A percentile compares a stretch with the other conserved stretches of the same genome.
Evolutionary conservation across 2,113 vertebrate genomes (phyloP).

Genomic region (Saccopteryx bilineata): DNA sequence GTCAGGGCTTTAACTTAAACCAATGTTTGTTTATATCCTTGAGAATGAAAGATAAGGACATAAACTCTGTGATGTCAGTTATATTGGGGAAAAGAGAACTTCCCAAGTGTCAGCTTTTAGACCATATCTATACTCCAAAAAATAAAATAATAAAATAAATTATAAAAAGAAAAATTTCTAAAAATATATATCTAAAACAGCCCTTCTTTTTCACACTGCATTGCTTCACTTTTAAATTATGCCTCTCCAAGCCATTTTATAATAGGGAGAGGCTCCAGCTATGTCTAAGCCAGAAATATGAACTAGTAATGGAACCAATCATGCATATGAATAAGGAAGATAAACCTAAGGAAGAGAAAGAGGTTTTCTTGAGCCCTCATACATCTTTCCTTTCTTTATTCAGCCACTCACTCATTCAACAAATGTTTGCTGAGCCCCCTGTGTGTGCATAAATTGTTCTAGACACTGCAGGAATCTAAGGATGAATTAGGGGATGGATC

Average conservation of each 20-base stretch:
- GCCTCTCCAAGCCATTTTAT: background rate
- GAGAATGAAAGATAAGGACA: constrained; percentile 66
- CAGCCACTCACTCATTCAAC: background rate
- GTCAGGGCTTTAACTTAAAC: constrained; percentile 69
- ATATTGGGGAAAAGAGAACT: background rate
- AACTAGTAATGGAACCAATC: background rate
- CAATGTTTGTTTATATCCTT: constrained; percentile 73
- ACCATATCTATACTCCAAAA: background rate
- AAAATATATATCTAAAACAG: background rate
- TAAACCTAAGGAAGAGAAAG: background rate
- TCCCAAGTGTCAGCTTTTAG: constrained; percentile 25
- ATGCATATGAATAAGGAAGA: background rate
- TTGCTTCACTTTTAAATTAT: background rate
- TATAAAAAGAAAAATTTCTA: background rate
- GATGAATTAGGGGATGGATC: background rate
- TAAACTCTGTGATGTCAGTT: constrained; percentile 67
- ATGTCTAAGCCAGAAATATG: background rate
- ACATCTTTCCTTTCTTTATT: background rate
- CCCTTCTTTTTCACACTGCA: background rate
- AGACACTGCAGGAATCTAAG: background rate
- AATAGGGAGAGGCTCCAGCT: background rate
- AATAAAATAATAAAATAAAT: background rate
- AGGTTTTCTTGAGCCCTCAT: background rate
- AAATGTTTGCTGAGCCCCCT: background rate
- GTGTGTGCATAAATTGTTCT: background rate